A percentile compares a stretch with the other conserved stretches of the same genome.
Conservation (phyloP, 2,888 invertebrate species). For the Caenorhabditis parvicauda region DNA sequence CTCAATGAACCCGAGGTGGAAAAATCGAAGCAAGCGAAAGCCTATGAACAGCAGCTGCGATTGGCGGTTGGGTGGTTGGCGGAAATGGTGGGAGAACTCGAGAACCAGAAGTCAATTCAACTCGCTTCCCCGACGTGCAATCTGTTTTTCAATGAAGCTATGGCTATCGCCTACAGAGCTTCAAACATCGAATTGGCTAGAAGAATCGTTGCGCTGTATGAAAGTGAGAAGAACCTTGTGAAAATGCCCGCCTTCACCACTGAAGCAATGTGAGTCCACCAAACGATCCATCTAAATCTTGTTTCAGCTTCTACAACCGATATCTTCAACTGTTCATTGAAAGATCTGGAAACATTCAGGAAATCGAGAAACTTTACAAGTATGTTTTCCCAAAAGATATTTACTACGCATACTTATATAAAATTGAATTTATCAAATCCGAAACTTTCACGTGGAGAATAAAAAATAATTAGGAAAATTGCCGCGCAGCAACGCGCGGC, state of each 20-base stretch:
- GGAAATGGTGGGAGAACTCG: slow-evolving; percentile 34
- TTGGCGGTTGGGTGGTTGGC: slow-evolving; percentile 31
- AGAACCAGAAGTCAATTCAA: slow-evolving; percentile 9
- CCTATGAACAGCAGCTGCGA: slow-evolving; percentile 11
- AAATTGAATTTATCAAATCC: too few relatives aligned
- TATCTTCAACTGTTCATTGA: slow-evolving; percentile 37
- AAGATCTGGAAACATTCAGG: slow-evolving; percentile 20
- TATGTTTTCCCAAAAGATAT: too few relatives aligned
- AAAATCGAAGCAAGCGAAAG: slow-evolving; percentile 5
- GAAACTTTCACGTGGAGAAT: background rate
- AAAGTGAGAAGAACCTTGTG: slow-evolving; percentile 38
- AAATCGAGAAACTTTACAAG: slow-evolving; percentile 38
- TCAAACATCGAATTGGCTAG: slow-evolving; percentile 40
- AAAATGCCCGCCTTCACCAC: slow-evolving; percentile 41
- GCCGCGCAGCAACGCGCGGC: too few relatives aligned
- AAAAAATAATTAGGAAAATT: too few relatives aligned
- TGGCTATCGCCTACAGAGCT: slow-evolving; percentile 25
- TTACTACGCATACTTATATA: too few relatives aligned
- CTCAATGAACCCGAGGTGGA: slow-evolving; percentile 14
- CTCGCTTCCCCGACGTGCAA: slow-evolving; percentile 14
- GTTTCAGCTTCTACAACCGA: slow-evolving; percentile 39
- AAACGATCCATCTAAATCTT: background rate
- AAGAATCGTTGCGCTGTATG: slow-evolving; percentile 40
- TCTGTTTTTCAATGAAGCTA: slow-evolving; percentile 35
- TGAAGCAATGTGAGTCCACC: slow-evolving; percentile 22